Conservation (phyloP, 2,797 vertebrate species). For the Oreochromis grahami region DNA sequence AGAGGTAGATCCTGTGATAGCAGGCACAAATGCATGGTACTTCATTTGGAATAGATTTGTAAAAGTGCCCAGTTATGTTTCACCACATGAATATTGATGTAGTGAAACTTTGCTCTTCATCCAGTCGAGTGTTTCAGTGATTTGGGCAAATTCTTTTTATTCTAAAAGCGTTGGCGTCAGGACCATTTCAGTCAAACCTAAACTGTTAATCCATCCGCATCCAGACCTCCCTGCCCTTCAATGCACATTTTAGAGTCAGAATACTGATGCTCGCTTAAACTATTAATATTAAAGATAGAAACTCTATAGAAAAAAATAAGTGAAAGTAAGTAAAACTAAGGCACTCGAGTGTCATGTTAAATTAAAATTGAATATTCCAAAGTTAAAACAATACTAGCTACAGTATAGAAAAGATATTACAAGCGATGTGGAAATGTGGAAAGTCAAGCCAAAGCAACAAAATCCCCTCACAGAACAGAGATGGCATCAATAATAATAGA, state of each 20-base stretch:
- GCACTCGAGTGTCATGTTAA: neutral
- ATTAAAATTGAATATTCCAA: neutral
- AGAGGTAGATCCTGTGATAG: neutral
- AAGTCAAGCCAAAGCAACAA: neutral
- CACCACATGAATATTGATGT: constrained; percentile 3
- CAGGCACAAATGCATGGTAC: neutral
- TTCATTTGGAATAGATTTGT: constrained; percentile 1
- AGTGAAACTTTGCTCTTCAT: neutral
- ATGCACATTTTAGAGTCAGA: neutral
- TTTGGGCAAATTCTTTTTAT: neutral
- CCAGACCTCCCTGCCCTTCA: neutral
- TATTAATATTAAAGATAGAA: neutral
- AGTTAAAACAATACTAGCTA: neutral
- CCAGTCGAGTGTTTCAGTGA: neutral
- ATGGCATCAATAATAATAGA: neutral
- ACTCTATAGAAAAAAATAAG: neutral
- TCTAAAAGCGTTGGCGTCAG: neutral
- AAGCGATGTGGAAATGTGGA: neutral
- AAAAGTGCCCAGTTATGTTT: neutral
- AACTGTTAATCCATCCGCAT: neutral
- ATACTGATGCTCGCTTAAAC: neutral
- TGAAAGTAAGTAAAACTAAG: neutral
- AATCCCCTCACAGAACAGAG: neutral
- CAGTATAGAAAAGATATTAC: neutral
- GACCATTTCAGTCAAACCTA: neutral